Base-by-base conservation (phyloP, 2,797 vertebrate species). In the Molossus alvarezi region DNA sequence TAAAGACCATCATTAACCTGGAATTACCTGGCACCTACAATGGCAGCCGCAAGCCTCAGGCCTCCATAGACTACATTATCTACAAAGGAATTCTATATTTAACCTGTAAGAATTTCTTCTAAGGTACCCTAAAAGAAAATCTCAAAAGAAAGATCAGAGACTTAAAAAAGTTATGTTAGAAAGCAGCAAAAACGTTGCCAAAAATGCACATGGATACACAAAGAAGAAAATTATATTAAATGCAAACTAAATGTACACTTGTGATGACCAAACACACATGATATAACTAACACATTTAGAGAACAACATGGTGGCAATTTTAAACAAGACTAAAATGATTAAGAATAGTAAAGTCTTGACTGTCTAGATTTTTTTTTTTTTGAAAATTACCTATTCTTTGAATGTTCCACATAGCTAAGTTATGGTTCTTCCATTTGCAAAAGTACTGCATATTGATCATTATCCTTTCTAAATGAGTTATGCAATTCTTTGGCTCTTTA, bases 341-440 rank as follows among this genome's bases (percentile, higher is more conserved):
- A 65, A 86, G 37, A 93, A 60, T 93, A 82, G 21, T 77, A 69
- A 88, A 76, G 3, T 92, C 45, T 81, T 90, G 25, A 86, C 23
- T 85, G 45, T 72, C 25, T 53, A 91, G 67, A 73, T 69, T 37
- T 33, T 33, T 33, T 33, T 33, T 33, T 85, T 92, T 92, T 92
- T 45, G 4, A 88, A 77, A 90, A 94, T 79, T 87, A 77, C 51
- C 7, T 76, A 27, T 71, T 60, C 65, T 21, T 58, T 77, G 29
- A 84, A 76, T 65, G 81, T 96, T 92, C 48, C 20, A 60, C 18
- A 21, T 80, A 80, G 13, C 23, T 75, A 18, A 62, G 6, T 64
- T 86, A 4, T 48, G 69, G 25, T 85, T 20, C 53, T 76, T 95
- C 87, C 77, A 80, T 84, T 96, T 88, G 37, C 33, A 60, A 85